Evolutionary conservation across 1,140 invertebrate species (phyloP), one percentile per base, ranked within the genome.

Genomic region (Magallana gigas): DNA sequence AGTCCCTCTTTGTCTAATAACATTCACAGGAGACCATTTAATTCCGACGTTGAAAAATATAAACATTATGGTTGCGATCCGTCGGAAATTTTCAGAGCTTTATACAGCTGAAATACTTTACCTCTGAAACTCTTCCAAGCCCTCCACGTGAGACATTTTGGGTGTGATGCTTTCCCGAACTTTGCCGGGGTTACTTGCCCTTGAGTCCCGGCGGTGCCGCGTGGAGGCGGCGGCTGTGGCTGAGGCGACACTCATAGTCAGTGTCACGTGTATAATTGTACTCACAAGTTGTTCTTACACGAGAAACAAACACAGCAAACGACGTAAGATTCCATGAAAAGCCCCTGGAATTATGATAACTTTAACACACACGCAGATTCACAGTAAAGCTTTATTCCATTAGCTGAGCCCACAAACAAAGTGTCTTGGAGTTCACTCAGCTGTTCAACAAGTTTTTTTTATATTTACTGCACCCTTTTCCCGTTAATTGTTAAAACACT

Each of bases 41-140:
- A 2, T 48, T 48, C 36, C 5, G 36, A 48, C 36, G 36, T 48
- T 48, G 2, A 48, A 48, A 48, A 48, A 2, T 4, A 48, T 48
- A 48, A 48, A 48, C 36, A 48, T 48, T 48, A 48, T 4, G 36
- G 5, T 48, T 2, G 36, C 36, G 36, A 48, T 48, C 5, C 5
- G 36, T 5, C 36, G 36, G 36, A 48, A 5, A 48, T 4, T 4
- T 48, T 48, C 5, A 48, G 36, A 4, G 3, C 36, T 48, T 48
- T 48, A 48, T 4, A 48, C 36, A 48, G 2, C 36, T 23, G 2
- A 29, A 36, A 12, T 48, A 64, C 14, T 4, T 85, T 85, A 84
- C 85, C 85, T 87, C 57, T 87, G 85, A 57, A 87, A 87, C 64
- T 87, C 85, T 62, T 87, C 85, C 62, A 87, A 18, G 14, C 85